A percentile compares a stretch with the other conserved stretches of the same genome.
Conservation (phyloP, 2,113 vertebrate species). For the Oncorhynchus masou region DNA sequence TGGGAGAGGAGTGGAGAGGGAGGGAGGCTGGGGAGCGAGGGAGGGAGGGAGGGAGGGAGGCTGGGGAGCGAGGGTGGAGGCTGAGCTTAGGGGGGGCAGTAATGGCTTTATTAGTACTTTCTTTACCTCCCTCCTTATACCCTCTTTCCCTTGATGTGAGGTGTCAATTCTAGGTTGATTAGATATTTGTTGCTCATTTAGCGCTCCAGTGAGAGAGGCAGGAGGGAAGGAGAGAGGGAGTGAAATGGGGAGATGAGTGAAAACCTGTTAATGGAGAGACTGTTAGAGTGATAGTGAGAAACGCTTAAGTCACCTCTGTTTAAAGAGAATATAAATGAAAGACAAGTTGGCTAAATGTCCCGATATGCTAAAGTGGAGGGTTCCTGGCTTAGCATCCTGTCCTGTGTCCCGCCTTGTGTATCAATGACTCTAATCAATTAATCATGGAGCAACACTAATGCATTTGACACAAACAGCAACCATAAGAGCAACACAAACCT, state of each 20-base stretch:
- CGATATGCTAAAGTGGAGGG: constrained; percentile 1
- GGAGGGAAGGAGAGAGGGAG: not conserved
- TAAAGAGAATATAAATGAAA: constrained; percentile 2
- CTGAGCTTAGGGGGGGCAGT: constrained; percentile 5
- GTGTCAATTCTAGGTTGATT: constrained; percentile 56
- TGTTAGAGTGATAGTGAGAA: constrained; percentile 25
- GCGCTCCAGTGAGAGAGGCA: constrained; percentile 24
- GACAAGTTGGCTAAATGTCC: not conserved
- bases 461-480: too few species aligned
- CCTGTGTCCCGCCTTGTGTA: too few species aligned
- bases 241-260: not conserved
- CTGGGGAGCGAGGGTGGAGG: not conserved
- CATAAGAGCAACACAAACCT: too few species aligned
- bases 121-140: constrained; percentile 33
- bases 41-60: not conserved
- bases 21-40: not conserved
- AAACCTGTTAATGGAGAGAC: constrained; percentile 20
- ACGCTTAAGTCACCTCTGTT: constrained; percentile 18
- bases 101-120: constrained; percentile 51
- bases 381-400: too few species aligned
- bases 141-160: constrained; percentile 51
- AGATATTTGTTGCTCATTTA: constrained; percentile 51
- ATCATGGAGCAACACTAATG: too few species aligned
- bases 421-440: too few species aligned
- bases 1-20: constrained; percentile 25